Conservation (phyloP, 2,113 vertebrate species). For the Triplophysa tibetana region DNA sequence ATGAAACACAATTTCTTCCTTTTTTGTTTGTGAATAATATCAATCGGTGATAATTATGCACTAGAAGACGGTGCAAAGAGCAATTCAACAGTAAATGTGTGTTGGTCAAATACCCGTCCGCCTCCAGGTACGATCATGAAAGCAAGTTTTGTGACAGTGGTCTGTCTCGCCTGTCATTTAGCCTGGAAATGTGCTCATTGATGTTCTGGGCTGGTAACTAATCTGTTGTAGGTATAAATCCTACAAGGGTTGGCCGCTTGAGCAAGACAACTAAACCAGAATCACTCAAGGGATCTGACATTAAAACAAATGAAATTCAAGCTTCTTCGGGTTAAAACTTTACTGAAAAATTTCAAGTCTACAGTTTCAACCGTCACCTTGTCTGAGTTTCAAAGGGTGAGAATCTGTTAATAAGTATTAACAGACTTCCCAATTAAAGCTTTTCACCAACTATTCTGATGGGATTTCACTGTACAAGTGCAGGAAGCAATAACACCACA, state of each 20-base stretch:
- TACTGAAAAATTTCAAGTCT: too few species aligned
- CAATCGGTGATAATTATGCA: conserved; percentile 23
- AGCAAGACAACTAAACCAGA: background rate
- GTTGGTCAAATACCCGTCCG: conserved; percentile 20
- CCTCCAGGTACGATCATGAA: conserved; percentile 6
- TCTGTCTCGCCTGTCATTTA: conserved; percentile 11
- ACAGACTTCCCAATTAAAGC: background rate
- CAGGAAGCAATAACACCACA: too few species aligned
- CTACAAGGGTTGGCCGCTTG: background rate
- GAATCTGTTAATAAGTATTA: background rate
- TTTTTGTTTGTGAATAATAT: background rate
- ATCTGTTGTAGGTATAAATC: background rate
- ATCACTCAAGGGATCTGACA: background rate
- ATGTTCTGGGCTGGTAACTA: background rate
- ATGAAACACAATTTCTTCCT: background rate
- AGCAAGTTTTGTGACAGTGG: conserved; percentile 16
- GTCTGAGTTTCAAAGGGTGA: background rate
- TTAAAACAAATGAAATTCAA: too few species aligned
- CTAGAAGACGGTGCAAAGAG: conserved; percentile 1
- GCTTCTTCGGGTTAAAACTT: too few species aligned
- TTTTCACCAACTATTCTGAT: background rate
- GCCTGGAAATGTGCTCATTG: conserved; percentile 18
- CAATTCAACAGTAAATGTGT: conserved; percentile 13
- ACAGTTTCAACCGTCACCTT: background rate
- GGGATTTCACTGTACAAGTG: too few species aligned